Base-by-base conservation (phyloP, 2,113 vertebrate genomes). In the Origma solitaria region DNA sequence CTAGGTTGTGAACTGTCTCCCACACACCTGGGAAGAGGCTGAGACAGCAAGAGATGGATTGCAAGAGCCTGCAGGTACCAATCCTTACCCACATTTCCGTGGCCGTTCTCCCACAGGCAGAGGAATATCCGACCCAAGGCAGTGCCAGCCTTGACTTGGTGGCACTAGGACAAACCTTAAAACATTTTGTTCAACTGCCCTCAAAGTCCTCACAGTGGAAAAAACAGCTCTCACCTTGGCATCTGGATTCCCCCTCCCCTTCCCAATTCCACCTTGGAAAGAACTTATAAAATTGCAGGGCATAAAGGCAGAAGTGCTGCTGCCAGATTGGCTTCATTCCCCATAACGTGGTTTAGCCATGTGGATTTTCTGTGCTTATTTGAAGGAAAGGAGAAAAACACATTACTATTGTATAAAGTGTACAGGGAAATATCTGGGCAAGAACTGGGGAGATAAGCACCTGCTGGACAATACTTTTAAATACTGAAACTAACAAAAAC, bases 401-500 rank as follows among this genome's bases (percentile, higher is more conserved):
- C n/a, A 18, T 4, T 3, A 64, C 86, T 50, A 94, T 96, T 97
- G 94, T 96, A 69, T 88, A 57, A 93, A 64, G 69, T 68, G 51
- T 24, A 75, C 62, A 82, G 92, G 95, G 82, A 94, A 97, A 38
- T 88, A 96, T 22, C 93, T 81, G 92, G 90, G 76, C 80, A 88
- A 90, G 80, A 82, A 66, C 61, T 82, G 72, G 16, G 33, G 60
- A 97, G 95, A 96, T 96, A 95, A 96, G 93, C 81, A 82, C 60
- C n/a, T 2, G 6, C 42, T 64, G 66, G 88, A 96, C 88, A 96
- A 94, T 89, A 35, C 72, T 77, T 88, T 35, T 30, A 87, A 92
- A 88, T 31, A 79, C 73, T 85, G 64, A 92, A 89, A 92, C 72
- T 58, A 90, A 69, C 53, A 95, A 93, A 70, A 92, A 62, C 45